phyloP scores from a whole-genome alignment of 2,797 vertebrate species.

The Gymnoscopelus braueri region DNA sequence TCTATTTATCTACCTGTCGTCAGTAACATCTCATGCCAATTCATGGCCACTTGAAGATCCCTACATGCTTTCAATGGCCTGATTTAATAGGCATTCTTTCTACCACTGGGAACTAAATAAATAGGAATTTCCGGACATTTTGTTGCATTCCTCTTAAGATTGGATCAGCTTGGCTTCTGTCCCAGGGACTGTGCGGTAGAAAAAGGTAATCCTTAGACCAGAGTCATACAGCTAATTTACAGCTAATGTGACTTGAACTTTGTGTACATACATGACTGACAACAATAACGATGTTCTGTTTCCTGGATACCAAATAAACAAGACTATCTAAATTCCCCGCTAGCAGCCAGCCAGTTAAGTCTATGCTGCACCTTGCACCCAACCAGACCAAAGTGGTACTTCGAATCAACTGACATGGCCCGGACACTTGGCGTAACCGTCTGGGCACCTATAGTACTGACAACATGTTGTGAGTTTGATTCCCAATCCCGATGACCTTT shows the following conservation, averaged over 20 bases:
- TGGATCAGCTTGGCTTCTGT: slow-evolving; percentile 72
- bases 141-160: slow-evolving; percentile 72
- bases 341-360: no score
- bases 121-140: slow-evolving; percentile 84
- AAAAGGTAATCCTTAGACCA: slow-evolving; percentile 58
- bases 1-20: background rate
- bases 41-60: slow-evolving; percentile 9
- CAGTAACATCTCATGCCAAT: background rate
- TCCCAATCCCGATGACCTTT: no score
- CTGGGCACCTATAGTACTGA: no score
- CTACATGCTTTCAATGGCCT: slow-evolving; percentile 40
- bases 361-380: no score
- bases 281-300: background rate
- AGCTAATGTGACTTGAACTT: slow-evolving; percentile 44
- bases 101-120: slow-evolving; percentile 62
- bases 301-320: no score
- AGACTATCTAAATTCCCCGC: no score
- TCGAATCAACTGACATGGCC: no score
- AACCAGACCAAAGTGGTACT: no score
- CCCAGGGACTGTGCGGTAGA: slow-evolving; percentile 67
- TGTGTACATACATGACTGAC: slow-evolving; percentile 16
- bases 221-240: slow-evolving; percentile 45
- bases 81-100: slow-evolving; percentile 59
- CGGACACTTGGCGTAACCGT: no score
- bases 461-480: no score